Percentiles rank a stretch among this genome's conserved stretches.
phyloP scores from a whole-genome alignment of 2,113 vertebrate species.

The Thermophis baileyi region DNA sequence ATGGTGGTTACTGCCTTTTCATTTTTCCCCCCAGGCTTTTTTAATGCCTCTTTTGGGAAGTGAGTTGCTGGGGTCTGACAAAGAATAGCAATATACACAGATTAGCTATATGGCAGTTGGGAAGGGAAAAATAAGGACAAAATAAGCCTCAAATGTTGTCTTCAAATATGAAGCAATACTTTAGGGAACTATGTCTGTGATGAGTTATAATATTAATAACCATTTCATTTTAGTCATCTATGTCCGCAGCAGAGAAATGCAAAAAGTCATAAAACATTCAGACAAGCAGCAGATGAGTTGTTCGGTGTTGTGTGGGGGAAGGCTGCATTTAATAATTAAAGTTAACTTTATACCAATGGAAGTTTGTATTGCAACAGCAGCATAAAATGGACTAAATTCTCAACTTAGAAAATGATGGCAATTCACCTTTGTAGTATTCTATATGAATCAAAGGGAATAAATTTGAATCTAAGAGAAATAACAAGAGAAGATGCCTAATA shows the following conservation, averaged over 20 bases:
- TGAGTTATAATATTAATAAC: slow-evolving; percentile 2
- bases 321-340: not conserved
- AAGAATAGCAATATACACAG: not conserved
- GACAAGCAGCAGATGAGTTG: not conserved
- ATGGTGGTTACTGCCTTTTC: not conserved
- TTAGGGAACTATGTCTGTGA: not conserved
- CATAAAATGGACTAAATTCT: not conserved
- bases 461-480: not conserved
- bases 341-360: not conserved
- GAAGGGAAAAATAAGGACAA: not conserved
- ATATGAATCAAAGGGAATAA: not conserved
- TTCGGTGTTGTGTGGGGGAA: not conserved
- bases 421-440: not conserved
- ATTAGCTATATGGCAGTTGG: not conserved
- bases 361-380: not conserved
- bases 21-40: too few species aligned
- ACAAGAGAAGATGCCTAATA: not conserved
- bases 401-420: not conserved
- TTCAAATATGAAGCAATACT: slow-evolving; percentile 2
- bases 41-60: not conserved
- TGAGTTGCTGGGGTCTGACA: not conserved
- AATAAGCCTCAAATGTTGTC: not conserved
- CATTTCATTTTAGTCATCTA: slow-evolving; percentile 3
- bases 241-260: not conserved
- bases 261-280: not conserved